Conservation (phyloP, 37 sponge, comb jelly and placozoan species). For the Haliclona indistincta region DNA sequence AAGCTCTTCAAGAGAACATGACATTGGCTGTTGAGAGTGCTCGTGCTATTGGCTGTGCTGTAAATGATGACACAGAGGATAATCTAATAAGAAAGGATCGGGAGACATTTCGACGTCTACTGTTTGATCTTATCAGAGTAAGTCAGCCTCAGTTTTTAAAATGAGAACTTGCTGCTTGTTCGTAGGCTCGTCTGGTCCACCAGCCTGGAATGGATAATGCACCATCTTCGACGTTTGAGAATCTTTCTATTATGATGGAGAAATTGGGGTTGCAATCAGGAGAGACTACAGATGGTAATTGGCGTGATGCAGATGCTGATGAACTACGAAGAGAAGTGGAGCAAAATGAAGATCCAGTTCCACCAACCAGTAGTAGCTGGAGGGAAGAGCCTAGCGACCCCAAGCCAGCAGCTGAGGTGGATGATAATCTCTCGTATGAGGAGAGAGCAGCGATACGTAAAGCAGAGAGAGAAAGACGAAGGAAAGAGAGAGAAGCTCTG, state of each 20-base stretch:
- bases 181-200: conserved; percentile 68
- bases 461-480: conserved; percentile 68
- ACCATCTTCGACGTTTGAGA: conserved; percentile 54
- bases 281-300: not conserved
- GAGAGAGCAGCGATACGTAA: conserved; percentile 61
- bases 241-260: conserved; percentile 44
- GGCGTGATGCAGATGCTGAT: not conserved
- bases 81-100: conserved; percentile 39
- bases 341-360: not conserved
- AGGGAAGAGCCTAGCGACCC: not conserved
- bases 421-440: conserved; percentile 50
- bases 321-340: not conserved
- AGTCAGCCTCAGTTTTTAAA: not conserved
- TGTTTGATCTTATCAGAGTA: conserved; percentile 77
- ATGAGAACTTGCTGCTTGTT: not conserved
- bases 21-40: conserved; percentile 81
- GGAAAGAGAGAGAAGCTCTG: conserved; percentile 56
- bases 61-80: conserved; percentile 44
- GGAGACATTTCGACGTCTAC: conserved; percentile 20
- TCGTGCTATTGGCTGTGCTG: conserved; percentile 80
- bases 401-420: not conserved
- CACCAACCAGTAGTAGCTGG: not conserved
- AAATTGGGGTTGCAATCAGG: conserved; percentile 28
- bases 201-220: conserved; percentile 81
- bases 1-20: conserved; percentile 81